phyloP scores from a whole-genome alignment of 2,797 vertebrate genomes.

The Bucorvus abyssinicus region DNA sequence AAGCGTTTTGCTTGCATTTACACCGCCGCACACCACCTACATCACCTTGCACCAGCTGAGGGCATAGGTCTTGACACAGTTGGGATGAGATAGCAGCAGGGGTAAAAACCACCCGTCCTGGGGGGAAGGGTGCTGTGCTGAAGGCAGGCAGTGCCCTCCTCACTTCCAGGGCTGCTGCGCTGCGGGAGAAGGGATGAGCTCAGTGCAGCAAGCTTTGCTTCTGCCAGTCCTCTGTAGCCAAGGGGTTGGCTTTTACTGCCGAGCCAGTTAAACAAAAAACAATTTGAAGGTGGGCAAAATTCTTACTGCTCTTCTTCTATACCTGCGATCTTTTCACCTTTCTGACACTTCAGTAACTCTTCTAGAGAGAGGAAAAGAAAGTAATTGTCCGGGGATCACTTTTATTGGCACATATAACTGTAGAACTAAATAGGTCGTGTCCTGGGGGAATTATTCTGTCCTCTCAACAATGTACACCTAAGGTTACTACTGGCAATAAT shows the following conservation, averaged over 20 bases:
- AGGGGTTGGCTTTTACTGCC: not conserved
- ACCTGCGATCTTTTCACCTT: not conserved
- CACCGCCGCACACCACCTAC: not conserved
- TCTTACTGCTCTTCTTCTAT: not conserved
- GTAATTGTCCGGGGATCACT: not conserved
- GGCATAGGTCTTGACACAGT: not conserved
- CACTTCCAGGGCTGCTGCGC: not conserved
- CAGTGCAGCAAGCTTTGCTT: not conserved
- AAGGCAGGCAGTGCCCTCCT: fast-evolving
- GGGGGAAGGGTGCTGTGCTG: not conserved
- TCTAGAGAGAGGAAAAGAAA: not conserved
- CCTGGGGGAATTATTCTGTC: not conserved
- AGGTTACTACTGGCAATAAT: not conserved
- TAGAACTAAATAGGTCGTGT: not conserved
- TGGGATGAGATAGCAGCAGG: not conserved
- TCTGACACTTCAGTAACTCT: not conserved
- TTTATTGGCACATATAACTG: not conserved
- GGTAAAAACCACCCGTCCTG: fast-evolving
- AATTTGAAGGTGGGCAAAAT: not conserved
- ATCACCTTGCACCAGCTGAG: not conserved
- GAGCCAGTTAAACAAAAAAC: not conserved
- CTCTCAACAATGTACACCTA: fast-evolving
- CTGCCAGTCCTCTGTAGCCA: not conserved
- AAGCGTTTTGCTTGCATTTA: not conserved
- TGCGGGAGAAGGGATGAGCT: not conserved